Conservation (phyloP, 1,140 invertebrate genomes). For the Drosophila nigrodunni region DNA sequence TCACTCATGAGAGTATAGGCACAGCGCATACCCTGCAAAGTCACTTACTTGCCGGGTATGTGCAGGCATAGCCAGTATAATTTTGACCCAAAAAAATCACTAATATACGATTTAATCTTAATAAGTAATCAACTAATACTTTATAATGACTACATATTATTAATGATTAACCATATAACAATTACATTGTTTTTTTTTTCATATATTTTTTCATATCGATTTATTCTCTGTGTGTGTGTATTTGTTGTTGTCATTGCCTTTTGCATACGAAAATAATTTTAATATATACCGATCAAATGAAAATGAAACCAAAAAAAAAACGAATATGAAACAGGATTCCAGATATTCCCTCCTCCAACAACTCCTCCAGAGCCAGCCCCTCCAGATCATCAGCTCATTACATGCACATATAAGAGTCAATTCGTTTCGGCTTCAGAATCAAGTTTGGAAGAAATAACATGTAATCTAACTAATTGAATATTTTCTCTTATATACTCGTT, state of each 20-base stretch:
- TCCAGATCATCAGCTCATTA: slow-evolving; percentile 89
- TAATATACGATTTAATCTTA: slow-evolving; percentile 18
- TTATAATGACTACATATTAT: slow-evolving; percentile 66
- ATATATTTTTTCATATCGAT: slow-evolving; percentile 69
- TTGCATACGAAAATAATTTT: slow-evolving; percentile 72
- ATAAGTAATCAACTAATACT: slow-evolving; percentile 29
- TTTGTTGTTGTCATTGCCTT: slow-evolving; percentile 79
- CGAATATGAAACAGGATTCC: slow-evolving; percentile 87
- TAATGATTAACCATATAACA: slow-evolving; percentile 77
- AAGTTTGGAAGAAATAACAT: slow-evolving; percentile 88
- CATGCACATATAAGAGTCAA: slow-evolving; percentile 85
- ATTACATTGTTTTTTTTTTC: slow-evolving; percentile 62
- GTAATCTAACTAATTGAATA: slow-evolving; percentile 85
- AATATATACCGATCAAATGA: slow-evolving; percentile 25
- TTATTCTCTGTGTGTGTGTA: slow-evolving; percentile 81
- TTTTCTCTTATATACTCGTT: slow-evolving; percentile 75
- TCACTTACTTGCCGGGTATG: slow-evolving; percentile 12
- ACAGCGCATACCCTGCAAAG: slow-evolving; percentile 9
- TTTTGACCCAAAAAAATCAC: background rate
- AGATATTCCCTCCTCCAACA: slow-evolving; percentile 92
- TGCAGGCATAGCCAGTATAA: background rate
- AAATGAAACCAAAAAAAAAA: slow-evolving; percentile 13
- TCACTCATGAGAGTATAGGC: background rate
- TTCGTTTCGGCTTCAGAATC: slow-evolving; percentile 87
- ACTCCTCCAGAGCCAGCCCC: slow-evolving; percentile 93